Conservation (phyloP, 1,140 invertebrate species). For the Bombus huntii region DNA sequence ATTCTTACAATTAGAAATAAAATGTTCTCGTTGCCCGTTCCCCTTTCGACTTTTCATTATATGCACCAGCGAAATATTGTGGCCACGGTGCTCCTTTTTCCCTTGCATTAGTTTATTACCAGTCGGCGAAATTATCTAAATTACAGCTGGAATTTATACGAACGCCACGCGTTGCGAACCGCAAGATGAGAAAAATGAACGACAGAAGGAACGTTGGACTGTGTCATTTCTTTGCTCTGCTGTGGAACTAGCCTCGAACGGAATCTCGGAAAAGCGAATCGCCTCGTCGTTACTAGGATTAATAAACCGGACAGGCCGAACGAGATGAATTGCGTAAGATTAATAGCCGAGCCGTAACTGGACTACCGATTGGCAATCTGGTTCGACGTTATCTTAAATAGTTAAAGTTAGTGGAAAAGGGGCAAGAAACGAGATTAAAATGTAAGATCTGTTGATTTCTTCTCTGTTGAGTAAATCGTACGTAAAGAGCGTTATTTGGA, state of each 20-base stretch:
- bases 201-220: background rate
- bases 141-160: constrained; percentile 42
- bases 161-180: constrained; percentile 6
- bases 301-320: constrained; percentile 57
- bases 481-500: too few relatives aligned
- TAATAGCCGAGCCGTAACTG: constrained; percentile 74
- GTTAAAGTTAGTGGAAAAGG: constrained; percentile 23
- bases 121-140: constrained; percentile 45
- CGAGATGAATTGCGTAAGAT: constrained; percentile 76
- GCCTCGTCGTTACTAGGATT: constrained; percentile 62
- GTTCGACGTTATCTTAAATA: constrained; percentile 56
- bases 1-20: too few relatives aligned
- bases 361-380: constrained; percentile 76
- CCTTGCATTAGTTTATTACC: constrained; percentile 47
- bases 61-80: too few relatives aligned
- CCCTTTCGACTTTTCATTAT: too few relatives aligned
- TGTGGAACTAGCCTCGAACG: constrained; percentile 11
- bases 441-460: background rate
- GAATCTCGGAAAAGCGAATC: constrained; percentile 64
- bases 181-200: constrained; percentile 2
- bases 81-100: constrained; percentile 14
- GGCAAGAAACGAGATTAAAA: background rate
- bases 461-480: background rate
- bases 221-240: constrained; percentile 35
- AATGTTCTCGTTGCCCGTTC: too few relatives aligned